Conservation (phyloP, 2,113 vertebrate species). For the Balaenoptera acutorostrata region DNA sequence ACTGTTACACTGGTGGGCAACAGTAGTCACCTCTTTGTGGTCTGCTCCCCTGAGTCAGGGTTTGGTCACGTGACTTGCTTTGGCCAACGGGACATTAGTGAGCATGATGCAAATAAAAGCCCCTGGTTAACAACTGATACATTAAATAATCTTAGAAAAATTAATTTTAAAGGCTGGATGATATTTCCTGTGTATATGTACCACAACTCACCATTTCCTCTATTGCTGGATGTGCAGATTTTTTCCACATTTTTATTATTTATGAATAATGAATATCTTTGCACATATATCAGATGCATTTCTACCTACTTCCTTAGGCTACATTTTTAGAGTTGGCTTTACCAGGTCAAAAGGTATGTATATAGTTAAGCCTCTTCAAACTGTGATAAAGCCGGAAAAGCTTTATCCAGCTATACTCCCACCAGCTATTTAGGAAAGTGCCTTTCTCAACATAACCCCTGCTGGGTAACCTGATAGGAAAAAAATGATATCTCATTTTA, state of each 20-base stretch:
- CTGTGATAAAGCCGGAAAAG: neutral
- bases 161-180: neutral
- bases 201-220: neutral
- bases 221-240: neutral
- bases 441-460: neutral
- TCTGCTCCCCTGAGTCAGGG: neutral
- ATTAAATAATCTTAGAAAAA: neutral
- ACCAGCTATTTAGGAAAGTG: neutral
- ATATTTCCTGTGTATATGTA: neutral
- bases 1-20: neutral
- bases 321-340: neutral
- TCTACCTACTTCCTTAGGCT: neutral
- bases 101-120: neutral
- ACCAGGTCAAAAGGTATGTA: neutral
- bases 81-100: neutral
- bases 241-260: neutral
- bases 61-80: neutral
- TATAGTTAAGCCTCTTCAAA: neutral
- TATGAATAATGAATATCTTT: neutral
- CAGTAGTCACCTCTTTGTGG: neutral
- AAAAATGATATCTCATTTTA: neutral
- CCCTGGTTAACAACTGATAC: neutral
- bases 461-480: neutral
- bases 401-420: neutral
- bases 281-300: neutral